Base-by-base conservation (phyloP, 2,888 invertebrate genomes). In the Sclerodermus sp. region DNA sequence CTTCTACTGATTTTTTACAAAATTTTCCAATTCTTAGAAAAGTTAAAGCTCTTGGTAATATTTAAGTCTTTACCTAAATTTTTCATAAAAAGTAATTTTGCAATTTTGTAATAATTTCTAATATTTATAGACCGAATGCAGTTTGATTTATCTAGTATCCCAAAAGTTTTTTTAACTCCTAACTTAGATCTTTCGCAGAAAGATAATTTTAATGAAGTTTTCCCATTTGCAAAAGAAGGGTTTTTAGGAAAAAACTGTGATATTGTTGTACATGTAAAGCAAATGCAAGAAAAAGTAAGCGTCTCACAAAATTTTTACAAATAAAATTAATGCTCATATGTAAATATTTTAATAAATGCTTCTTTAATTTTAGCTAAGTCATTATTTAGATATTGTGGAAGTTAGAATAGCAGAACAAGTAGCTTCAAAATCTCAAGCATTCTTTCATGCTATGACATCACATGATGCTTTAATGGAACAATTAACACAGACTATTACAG, bases 371-470 rank as follows among this genome's bases (percentile, higher is more conserved):
- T 74, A 86, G 84, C 81, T 97, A 37, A 94, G 93, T 72, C 93
- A 95, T 75, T 96, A 96, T 78, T 82, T 98, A 70, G 97, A 98
- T 82, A 87, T 93, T 51, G 92, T 97, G 41, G 97, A 98, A 80
- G 91, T 94, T 70, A 89, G 92, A 79, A 93, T 96, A 74, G 93
- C 93, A 4, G 88, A 89, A 67, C 96, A 96, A 82, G 88, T 96
- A 46, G 93, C 96, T 23, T 89, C 91, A 68, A 95, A 96, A 76
- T 96, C 96, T 9, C 93, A 93, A 65, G 96, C 96, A 14, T 99
- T 98, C 81, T 99, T 98, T 76, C 91, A 95, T 79, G 97, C 97
- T 1, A 97, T 99, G 91, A 89, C 96, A 47, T 97, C 97, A 6
- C 98, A 99, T 79, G 96, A 98, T 76, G 91, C 93, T 23, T 89